These are phyloP conservation scores for Drepanosiphum platanoidis DNA, from an alignment of 2,888 invertebrate species.

Conservation along the genomic window DNA sequence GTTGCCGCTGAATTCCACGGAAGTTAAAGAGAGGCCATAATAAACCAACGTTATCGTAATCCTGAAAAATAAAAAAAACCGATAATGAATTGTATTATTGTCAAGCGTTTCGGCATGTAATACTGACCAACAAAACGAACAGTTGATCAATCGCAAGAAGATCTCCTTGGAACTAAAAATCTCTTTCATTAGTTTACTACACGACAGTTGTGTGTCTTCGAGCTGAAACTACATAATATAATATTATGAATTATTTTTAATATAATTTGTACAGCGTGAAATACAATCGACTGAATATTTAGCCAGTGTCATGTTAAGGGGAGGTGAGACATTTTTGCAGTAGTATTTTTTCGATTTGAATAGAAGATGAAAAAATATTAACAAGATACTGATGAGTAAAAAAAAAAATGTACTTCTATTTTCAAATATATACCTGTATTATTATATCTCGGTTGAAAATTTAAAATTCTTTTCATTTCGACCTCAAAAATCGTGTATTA, in stretches of 20 bases:
- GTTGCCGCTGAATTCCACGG: conserved; percentile 79
- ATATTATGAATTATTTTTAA: no score
- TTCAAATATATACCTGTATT: no score
- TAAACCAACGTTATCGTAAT: conserved; percentile 82
- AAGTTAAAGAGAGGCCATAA: conserved; percentile 82
- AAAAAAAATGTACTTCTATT: no score
- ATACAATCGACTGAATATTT: neutral
- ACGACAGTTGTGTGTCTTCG: conserved; percentile 34
- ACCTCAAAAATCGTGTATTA: no score
- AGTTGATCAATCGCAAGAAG: conserved; percentile 72
- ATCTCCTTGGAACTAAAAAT: conserved; percentile 71
- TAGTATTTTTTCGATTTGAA: neutral
- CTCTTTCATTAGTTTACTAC: conserved; percentile 66
- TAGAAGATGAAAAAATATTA: no score
- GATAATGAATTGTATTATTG: conserved; percentile 63
- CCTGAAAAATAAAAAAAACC: conserved; percentile 65
- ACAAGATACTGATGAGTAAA: no score
- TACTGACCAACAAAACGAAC: conserved; percentile 78
- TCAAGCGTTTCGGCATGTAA: conserved; percentile 68
- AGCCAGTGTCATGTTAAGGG: no score
- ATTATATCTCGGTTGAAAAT: no score
- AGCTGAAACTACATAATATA: conserved; percentile 7
- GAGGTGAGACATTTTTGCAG: neutral
- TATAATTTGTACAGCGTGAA: no score
- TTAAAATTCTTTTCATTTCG: no score